Evolutionary conservation across 1,140 invertebrate species (phyloP), one percentile per base, ranked within the genome.

Genomic region (Dendroctonus valens): DNA sequence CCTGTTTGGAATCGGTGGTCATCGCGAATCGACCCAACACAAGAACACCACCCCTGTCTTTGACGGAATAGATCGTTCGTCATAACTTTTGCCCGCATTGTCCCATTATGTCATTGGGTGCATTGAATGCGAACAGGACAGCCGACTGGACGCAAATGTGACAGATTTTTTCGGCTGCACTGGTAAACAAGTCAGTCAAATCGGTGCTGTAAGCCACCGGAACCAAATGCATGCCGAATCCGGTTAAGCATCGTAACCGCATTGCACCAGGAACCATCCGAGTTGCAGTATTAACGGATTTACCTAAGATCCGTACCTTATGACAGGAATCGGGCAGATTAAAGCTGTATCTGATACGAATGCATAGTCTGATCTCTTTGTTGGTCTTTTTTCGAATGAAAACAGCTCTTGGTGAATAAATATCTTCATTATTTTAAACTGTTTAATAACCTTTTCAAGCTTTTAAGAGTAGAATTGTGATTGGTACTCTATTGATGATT

Each of bases 41-140:
- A 65, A 46, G 41, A 52, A 54, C 46, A n/a, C 67, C 67, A 69
- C 51, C 71, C 64, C 60, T 61, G 57, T 44, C 48, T 68, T 48
- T 72, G 70, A 73, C 26, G 46, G 65, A 63, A 71, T 58, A 62
- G 73, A 70, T 66, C 73, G 72, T 73, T 69, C 73, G 73, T 74
- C 73, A 74, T 74, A 74, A 70, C 65, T 61, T 53, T 54, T 11
- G 59, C 60, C 65, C 71, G 68, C 68, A 73, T 74, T 74, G 72
- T 74, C 12, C 65, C 53, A 65, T 72, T 71, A 55, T 57, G 59
- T 68, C 41, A 61, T 61, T 60, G 58, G 69, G 59, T 66, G 59
- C 60, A 71, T 68, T 63, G 65, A 73, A 60, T n/a, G 37, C 6
- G 39, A 26, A 57, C 55, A 40, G 54, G 41, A 59, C 58, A 6